Percentiles rank a stretch among this genome's conserved stretches.
These are phyloP conservation scores for Coelinius sp. DNA, from an alignment of 2,888 invertebrate genomes.

Conservation along the genomic window DNA sequence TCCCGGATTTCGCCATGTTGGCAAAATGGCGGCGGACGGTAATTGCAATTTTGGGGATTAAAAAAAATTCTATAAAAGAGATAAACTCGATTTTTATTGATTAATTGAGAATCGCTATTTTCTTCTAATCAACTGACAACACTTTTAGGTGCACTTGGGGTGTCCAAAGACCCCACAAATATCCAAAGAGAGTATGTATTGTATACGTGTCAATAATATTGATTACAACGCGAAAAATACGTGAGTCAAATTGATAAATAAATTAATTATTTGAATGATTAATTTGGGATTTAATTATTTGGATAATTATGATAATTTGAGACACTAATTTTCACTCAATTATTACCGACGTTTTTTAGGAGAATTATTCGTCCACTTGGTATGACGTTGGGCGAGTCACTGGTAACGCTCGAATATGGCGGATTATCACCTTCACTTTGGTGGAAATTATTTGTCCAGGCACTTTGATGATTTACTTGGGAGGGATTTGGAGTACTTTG, in stretches of 20 bases:
- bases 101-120: background rate
- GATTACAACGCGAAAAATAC: conserved; percentile 32
- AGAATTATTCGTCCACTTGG: background rate
- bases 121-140: background rate
- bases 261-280: background rate
- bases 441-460: too few species aligned
- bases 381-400: background rate
- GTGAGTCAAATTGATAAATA: conserved; percentile 32
- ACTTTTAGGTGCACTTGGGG: background rate
- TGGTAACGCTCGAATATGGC: background rate
- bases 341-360: background rate
- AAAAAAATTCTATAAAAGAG: background rate
- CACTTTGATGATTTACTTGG: background rate
- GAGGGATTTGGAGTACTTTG: background rate
- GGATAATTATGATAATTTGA: background rate
- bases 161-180: background rate
- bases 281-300: background rate
- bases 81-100: background rate
- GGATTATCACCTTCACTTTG: background rate
- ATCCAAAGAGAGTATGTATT: background rate
- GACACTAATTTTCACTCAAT: background rate
- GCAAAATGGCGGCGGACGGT: conserved; percentile 30
- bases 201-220: conserved; percentile 27
- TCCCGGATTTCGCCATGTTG: conserved; percentile 16
- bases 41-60: background rate